phyloP scores from a whole-genome alignment of 2,797 vertebrate genomes.

The Hirundo rustica region DNA sequence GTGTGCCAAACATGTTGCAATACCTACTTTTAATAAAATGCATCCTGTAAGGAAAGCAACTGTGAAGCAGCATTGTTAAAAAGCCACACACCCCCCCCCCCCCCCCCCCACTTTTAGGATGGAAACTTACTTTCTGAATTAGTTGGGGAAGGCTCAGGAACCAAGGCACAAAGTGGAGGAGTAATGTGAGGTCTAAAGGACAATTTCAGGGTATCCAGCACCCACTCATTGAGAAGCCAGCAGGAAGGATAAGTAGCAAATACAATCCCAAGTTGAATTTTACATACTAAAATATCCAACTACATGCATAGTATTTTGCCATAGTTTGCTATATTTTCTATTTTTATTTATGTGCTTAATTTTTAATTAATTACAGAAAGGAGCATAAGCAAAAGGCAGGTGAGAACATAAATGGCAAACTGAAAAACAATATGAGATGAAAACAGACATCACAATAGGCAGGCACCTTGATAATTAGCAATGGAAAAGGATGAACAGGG shows the following conservation, averaged over 20 bases:
- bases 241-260: neutral
- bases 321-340: neutral
- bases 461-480: neutral
- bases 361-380: neutral
- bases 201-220: neutral
- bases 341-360: neutral
- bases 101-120: no score
- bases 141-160: neutral
- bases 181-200: neutral
- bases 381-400: neutral
- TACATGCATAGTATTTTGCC: neutral
- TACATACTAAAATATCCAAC: neutral
- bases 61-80: neutral
- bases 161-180: neutral
- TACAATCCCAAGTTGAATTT: neutral
- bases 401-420: neutral
- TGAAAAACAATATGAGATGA: neutral
- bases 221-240: neutral
- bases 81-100: accelerated
- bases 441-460: neutral
- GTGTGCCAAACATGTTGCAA: neutral
- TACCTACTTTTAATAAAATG: neutral
- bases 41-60: neutral
- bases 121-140: neutral
- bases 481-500: neutral